phyloP scores from a whole-genome alignment of 2,113 vertebrate species.

The Saguinus imperator region DNA sequence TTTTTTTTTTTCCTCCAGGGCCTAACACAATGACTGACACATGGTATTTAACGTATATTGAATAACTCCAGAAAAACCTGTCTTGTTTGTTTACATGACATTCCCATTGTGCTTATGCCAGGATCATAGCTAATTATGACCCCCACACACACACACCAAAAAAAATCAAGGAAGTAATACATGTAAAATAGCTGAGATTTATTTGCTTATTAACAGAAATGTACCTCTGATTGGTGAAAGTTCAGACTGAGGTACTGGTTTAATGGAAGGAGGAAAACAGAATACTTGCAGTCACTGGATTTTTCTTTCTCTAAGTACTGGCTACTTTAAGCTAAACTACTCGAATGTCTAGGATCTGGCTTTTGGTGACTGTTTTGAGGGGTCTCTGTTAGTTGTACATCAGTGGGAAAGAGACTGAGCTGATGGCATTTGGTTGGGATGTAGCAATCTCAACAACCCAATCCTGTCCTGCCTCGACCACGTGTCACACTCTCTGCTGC shows the following conservation, averaged over 20 bases:
- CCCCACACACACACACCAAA: too few relatives aligned
- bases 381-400: neutral
- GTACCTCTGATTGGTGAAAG: neutral
- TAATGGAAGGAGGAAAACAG: neutral
- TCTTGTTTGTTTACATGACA: neutral
- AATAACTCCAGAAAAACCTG: neutral
- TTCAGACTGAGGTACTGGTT: neutral
- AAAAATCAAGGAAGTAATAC: neutral
- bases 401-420: neutral
- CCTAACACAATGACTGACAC: neutral
- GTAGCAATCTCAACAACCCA: neutral
- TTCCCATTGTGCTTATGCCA: neutral
- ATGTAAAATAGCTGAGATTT: neutral
- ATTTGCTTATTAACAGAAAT: neutral
- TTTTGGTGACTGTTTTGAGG: neutral
- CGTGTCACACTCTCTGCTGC: neutral
- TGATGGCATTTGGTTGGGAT: neutral
- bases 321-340: neutral
- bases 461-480: neutral
- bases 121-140: neutral
- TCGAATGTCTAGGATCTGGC: neutral
- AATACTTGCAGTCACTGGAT: neutral
- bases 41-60: neutral
- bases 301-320: neutral
- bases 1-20: neutral